These are phyloP conservation scores for Pseudomyrmex cubaensis DNA, from an alignment of 1,140 invertebrate genomes.

Conservation along the genomic window DNA sequence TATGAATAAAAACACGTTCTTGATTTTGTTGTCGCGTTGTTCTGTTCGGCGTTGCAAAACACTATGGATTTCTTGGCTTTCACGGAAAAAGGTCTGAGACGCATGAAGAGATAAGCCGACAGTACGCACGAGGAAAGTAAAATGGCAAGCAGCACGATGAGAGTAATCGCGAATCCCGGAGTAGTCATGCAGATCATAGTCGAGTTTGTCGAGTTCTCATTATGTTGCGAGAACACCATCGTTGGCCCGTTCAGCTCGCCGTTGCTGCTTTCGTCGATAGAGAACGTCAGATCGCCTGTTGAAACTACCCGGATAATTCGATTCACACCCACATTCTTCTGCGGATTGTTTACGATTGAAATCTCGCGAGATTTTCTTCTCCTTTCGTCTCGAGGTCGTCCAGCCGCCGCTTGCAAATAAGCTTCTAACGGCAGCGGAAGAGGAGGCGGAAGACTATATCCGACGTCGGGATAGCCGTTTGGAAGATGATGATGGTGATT, in stretches of 20 bases:
- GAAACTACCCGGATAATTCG: conserved; percentile 94
- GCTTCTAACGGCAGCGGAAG: conserved; percentile 87
- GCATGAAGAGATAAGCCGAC: conserved; percentile 93
- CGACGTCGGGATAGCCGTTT: conserved; percentile 86
- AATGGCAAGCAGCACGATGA: conserved; percentile 92
- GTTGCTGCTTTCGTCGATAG: conserved; percentile 88
- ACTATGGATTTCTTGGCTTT: conserved; percentile 86
- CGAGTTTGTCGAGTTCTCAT: conserved; percentile 54
- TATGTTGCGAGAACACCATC: conserved; percentile 88
- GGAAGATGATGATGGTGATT: conserved; percentile 77
- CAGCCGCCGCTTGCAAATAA: conserved; percentile 87
- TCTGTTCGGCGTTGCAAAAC: conserved; percentile 81
- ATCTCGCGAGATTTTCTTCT: conserved; percentile 88
- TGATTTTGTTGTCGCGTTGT: conserved; percentile 73
- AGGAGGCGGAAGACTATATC: conserved; percentile 89
- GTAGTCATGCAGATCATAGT: conserved; percentile 96
- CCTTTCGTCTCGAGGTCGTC: conserved; percentile 90
- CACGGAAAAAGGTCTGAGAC: conserved; percentile 89
- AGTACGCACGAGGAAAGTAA: conserved; percentile 93
- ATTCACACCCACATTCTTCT: conserved; percentile 93
- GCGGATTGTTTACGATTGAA: conserved; percentile 85
- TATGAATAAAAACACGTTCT: conserved; percentile 87
- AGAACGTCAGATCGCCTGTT: conserved; percentile 93
- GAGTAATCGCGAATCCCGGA: conserved; percentile 93
- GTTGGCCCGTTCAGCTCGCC: conserved; percentile 86